A percentile compares a stretch with the other conserved stretches of the same genome.
These are phyloP conservation scores for Amblyopsis hoosieri DNA, from an alignment of 2,797 vertebrate genomes.

Conservation along the genomic window DNA sequence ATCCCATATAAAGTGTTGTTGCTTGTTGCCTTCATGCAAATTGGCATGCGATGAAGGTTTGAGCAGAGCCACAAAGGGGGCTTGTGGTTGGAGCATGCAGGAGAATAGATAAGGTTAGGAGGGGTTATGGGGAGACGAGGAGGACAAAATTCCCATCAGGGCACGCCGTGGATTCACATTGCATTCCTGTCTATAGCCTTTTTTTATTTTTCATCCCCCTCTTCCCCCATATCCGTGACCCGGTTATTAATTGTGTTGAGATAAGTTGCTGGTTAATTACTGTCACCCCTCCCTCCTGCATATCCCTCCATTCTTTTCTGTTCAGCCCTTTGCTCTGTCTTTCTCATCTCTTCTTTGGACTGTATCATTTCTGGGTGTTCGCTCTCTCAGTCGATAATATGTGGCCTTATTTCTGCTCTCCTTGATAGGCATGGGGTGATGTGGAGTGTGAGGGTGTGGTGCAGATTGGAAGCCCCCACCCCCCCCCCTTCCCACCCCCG, in stretches of 20 bases:
- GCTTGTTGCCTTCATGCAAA: conserved; percentile 84
- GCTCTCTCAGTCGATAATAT: conserved; percentile 43
- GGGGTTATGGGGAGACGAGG: conserved; percentile 79
- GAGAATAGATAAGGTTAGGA: conserved; percentile 73
- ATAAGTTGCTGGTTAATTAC: conserved; percentile 74
- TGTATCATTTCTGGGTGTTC: conserved; percentile 50
- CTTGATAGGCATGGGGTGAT: conserved; percentile 59
- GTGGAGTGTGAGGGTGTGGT: conserved; percentile 20
- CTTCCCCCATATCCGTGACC: conserved; percentile 58
- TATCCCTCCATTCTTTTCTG: conserved; percentile 28
- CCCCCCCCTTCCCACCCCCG: conserved; percentile 21
- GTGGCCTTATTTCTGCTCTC: conserved; percentile 39
- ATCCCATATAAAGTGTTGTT: conserved; percentile 69
- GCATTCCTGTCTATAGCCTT: conserved; percentile 41
- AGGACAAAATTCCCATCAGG: conserved; percentile 75
- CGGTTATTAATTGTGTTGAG: conserved; percentile 70
- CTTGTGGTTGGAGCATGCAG: conserved; percentile 67
- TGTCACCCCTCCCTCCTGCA: conserved; percentile 19
- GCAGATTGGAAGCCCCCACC: conserved; percentile 4
- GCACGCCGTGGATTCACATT: conserved; percentile 59
- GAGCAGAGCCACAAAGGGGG: conserved; percentile 69
- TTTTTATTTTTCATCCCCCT: conserved; percentile 50
- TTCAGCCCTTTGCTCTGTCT: not conserved
- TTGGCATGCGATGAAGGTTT: conserved; percentile 76
- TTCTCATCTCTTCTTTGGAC: conserved; percentile 26